phyloP scores from a whole-genome alignment of 2,888 invertebrate species.

The Blastobasis lacticolella region DNA sequence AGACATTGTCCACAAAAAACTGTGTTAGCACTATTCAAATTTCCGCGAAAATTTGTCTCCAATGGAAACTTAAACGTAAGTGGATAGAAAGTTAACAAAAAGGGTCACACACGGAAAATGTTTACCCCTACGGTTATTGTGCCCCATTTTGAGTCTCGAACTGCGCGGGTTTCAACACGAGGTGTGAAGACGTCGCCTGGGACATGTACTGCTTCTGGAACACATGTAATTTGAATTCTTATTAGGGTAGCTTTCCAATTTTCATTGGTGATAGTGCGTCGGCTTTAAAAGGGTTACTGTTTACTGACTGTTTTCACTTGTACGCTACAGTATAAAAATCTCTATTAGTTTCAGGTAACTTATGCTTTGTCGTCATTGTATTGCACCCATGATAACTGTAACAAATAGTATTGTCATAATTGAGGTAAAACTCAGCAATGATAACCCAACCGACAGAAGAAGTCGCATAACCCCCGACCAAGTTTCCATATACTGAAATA shows the following conservation, averaged over 20 bases:
- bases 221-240: slow-evolving; percentile 1
- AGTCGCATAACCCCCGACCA: too few species aligned
- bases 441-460: too few species aligned
- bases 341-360: too few species aligned
- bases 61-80: slow-evolving; percentile 10
- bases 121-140: slow-evolving; percentile 23
- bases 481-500: too few species aligned
- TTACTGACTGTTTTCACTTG: neutral
- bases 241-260: neutral
- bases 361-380: too few species aligned
- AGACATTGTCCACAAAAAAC: neutral
- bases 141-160: slow-evolving; percentile 14
- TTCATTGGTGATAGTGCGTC: neutral
- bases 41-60: slow-evolving; percentile 12
- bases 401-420: too few species aligned
- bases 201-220: slow-evolving; percentile 9
- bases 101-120: slow-evolving; percentile 17
- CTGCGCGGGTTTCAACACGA: slow-evolving; percentile 3
- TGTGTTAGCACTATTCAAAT: slow-evolving; percentile 12
- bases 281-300: neutral
- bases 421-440: too few species aligned
- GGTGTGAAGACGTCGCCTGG: slow-evolving; percentile 25
- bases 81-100: slow-evolving; percentile 15
- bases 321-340: too few species aligned
- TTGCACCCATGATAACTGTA: too few species aligned